These are phyloP conservation scores for Coleophora deauratella DNA, from an alignment of 2,888 invertebrate species.

Conservation along the genomic window DNA sequence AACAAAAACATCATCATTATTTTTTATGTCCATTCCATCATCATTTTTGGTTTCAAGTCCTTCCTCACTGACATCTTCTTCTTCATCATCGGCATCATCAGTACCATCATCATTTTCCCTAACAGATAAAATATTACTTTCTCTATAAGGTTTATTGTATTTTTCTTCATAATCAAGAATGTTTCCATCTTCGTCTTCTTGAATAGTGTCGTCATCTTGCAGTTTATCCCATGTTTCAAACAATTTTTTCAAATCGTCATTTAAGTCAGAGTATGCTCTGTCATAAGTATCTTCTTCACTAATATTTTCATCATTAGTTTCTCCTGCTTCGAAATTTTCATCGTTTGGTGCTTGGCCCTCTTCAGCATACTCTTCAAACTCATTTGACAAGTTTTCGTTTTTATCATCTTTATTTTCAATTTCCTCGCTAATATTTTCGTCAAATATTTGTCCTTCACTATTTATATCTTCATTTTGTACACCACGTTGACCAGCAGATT, in stretches of 20 bases:
- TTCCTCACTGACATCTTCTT: not conserved
- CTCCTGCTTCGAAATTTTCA: conserved; percentile 8
- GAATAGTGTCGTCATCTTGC: conserved; percentile 13
- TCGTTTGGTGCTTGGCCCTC: not conserved
- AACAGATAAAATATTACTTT: conserved; percentile 17
- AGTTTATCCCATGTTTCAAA: conserved; percentile 39
- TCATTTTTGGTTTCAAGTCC: too few species aligned
- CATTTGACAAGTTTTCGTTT: conserved; percentile 12
- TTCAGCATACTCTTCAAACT: conserved; percentile 11
- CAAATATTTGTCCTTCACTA: not conserved
- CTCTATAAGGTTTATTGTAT: conserved; percentile 21
- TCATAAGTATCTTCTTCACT: conserved; percentile 31
- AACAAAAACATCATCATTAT: too few species aligned
- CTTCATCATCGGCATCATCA: too few species aligned
- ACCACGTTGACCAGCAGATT: not conserved
- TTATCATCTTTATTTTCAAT: not conserved
- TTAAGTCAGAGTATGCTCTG: conserved; percentile 36
- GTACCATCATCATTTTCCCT: conserved; percentile 19
- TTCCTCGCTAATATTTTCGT: not conserved
- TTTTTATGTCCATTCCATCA: too few species aligned
- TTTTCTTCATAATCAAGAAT: conserved; percentile 29
- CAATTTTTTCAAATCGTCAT: conserved; percentile 39
- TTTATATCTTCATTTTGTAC: too few species aligned
- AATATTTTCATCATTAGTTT: conserved; percentile 8
- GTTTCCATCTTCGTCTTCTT: conserved; percentile 11